Evolutionary conservation across 2,113 vertebrate species (phyloP), one percentile per base, ranked within the genome.

Genomic region (Elachura formosa): DNA sequence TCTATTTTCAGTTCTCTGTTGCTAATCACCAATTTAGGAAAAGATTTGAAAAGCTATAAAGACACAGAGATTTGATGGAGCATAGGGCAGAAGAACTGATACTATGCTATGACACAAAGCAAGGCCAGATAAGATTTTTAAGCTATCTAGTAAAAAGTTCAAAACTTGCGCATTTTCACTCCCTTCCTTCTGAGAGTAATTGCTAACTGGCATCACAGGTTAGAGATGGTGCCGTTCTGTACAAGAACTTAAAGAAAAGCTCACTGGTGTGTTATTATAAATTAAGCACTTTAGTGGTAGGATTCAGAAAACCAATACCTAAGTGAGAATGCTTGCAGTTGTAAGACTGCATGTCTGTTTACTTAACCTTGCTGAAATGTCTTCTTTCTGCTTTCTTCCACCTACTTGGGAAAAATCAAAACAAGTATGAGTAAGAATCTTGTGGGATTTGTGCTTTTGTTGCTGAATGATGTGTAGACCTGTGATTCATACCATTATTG

Each of bases 1-100:
- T 96, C 96, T 96, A 94, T 96, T 96, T 97, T 96, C 87, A 97
- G 93, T 77, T 85, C 40, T 91, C 84, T 94, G 75, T 59, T 17
- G 82, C 89, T 95, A 62, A 40, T 93, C 90, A 90, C 91, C 94
- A 74, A 1, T 94, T 96, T 95, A 93, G 91, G 95, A 96, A 90
- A 96, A 79, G 80, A 89, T 83, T 12, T 80, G 84, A 93, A 85
- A 92, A 92, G 74, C 86, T 76, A 2, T 40, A 61, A 38, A 24
- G 67, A 63, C 22, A 81, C 48, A 69, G 29, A 73, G 26, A 59
- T 92, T 77, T 89, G 36, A 74, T 88, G 43, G 51, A 66, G 20
- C 43, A 41, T 66, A 43, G 46, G 38, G 17, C 26, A 94, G 51
- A 85, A 83, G 38, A 67, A n/a, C 21, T 41, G 59, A 73, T 90